Base-by-base conservation (phyloP, 2,888 invertebrate genomes). In the Pheosia gnoma region DNA sequence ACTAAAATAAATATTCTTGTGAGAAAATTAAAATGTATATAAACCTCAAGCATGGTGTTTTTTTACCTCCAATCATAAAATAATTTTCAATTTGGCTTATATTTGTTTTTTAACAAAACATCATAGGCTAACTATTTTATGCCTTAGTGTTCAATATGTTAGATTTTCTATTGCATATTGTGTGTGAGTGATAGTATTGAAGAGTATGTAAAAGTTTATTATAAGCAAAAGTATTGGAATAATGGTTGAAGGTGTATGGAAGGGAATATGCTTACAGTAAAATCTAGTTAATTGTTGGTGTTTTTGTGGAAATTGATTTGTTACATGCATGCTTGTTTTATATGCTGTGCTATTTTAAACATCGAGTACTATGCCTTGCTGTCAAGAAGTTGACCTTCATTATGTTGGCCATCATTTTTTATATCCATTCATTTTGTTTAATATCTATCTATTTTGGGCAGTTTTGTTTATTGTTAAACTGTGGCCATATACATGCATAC, bases 371-470 rank as follows among this genome's bases (percentile, higher is more conserved):
- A 90, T 94, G 94, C 94, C 94, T 94, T 94, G 95, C 95, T 96
- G 96, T 97, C 96, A 97, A 97, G 97, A 97, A 97, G 97, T 97
- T 97, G 97, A 97, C 97, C 97, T 96, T 97, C 97, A 97, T 97
- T 97, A 96, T 95, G 96, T 96, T 96, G 96, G 96, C 96, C 96
- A 96, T 96, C 96, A 96, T 96, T 96, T 95, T 56, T 95, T 95
- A 94, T 95, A 94, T 94, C 90, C 91, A 92, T 93, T 88, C 88
- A 88, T 93, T 91, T 91, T 88, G 86, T 93, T 92, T 92, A 85
- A 89, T 89, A 88, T 91, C 87, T 92, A 89, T 91, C 87, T 92
- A 89, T 93, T 90, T 91, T 90, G 91, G 89, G 88, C 92, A 91
- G 83, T 85, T 84, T 84, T 83, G 84, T 84, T 87, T 86, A 78